These are phyloP conservation scores for Planococcus citri DNA, from an alignment of 1,140 invertebrate genomes.

Conservation along the genomic window DNA sequence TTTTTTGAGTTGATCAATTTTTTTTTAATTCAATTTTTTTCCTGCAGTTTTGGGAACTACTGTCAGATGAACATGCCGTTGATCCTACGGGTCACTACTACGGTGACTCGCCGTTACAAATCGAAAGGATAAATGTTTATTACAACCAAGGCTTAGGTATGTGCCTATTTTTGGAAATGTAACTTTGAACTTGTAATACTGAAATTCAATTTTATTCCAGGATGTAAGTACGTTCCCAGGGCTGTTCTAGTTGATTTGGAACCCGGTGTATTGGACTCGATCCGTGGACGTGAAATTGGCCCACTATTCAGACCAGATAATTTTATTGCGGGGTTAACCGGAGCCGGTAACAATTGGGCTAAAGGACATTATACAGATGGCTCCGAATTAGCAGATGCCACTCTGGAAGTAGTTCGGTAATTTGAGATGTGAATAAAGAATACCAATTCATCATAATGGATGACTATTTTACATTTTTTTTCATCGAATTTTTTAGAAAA, in stretches of 20 bases:
- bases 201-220: not conserved
- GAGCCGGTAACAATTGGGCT: slow-evolving; percentile 76
- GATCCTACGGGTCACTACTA: slow-evolving; percentile 38
- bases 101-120: slow-evolving; percentile 41
- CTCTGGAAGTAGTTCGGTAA: slow-evolving; percentile 12
- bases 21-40: slow-evolving; percentile 23
- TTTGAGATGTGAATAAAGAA: not conserved
- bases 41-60: slow-evolving; percentile 50
- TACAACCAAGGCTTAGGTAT: slow-evolving; percentile 41
- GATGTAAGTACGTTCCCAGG: slow-evolving; percentile 38
- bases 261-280: slow-evolving; percentile 29
- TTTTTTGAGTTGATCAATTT: not conserved
- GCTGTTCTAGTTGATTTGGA: slow-evolving; percentile 40
- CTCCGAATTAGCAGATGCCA: slow-evolving; percentile 38
- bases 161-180: no score
- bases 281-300: slow-evolving; percentile 49
- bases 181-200: not conserved
- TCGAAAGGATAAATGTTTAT: slow-evolving; percentile 48
- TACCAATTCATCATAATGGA: no score
- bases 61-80: slow-evolving; percentile 48
- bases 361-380: slow-evolving; percentile 74
- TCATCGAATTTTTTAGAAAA: slow-evolving; percentile 32
- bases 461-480: no score
- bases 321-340: slow-evolving; percentile 68
- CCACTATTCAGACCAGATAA: slow-evolving; percentile 63